Conservation (phyloP, 1,140 invertebrate genomes). For the Trialeurodes vaporariorum region DNA sequence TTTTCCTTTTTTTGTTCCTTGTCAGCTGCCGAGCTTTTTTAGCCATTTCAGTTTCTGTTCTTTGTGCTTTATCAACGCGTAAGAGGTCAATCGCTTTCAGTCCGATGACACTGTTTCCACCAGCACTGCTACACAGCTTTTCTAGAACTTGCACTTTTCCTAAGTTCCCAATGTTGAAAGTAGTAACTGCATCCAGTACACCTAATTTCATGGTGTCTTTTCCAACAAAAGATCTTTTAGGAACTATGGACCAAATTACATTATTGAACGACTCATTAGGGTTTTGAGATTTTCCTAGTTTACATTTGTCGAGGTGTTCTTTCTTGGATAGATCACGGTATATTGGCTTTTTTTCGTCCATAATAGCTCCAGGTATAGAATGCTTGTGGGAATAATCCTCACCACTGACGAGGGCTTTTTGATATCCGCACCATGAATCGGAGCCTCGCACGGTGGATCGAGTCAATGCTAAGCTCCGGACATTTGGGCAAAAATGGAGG, state of each 20-base stretch:
- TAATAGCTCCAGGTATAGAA: no score
- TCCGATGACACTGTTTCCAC: not conserved
- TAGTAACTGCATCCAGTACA: not conserved
- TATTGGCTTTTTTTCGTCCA: no score
- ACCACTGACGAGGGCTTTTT: no score
- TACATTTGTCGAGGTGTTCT: no score
- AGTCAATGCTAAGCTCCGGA: no score
- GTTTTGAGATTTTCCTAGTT: no score
- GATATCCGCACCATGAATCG: no score
- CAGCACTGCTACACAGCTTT: conserved; percentile 2
- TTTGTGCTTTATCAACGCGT: conserved; percentile 5
- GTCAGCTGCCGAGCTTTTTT: conserved; percentile 12
- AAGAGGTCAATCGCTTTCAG: conserved; percentile 3
- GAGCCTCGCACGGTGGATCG: no score
- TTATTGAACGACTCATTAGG: conserved; percentile 13
- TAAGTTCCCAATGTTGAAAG: conserved; percentile 7
- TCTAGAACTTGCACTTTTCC: conserved; percentile 5
- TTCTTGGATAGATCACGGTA: no score
- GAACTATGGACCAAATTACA: conserved; percentile 10
- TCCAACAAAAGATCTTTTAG: conserved; percentile 7
- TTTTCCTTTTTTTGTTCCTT: no score
- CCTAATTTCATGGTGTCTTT: conserved; percentile 1
- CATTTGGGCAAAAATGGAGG: no score
- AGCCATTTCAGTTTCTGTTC: conserved; percentile 6
- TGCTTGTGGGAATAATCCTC: no score